Evolutionary conservation across 2,113 vertebrate species (phyloP), one percentile per base, ranked within the genome.

Genomic region (Dicentrarchus labrax): DNA sequence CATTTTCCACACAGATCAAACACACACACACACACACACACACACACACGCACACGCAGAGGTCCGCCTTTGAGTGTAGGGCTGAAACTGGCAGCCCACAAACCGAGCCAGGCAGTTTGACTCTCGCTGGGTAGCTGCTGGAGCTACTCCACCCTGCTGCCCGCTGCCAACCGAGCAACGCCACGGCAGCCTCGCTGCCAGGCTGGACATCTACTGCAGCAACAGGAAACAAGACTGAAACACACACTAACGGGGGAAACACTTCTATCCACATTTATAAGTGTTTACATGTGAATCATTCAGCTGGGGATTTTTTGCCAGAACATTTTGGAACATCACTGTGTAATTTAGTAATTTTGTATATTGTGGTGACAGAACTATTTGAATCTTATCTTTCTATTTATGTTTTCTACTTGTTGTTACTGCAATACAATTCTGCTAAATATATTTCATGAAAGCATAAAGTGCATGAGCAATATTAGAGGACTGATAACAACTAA

Each of bases 61-160:
- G 47, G 13, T 45, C 30, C 24, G 21, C 0, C 16, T 66, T 50
- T 39, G 24, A 72, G 21, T n/a, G 47, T 4, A 39, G 48, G 45
- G 22, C 59, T 61, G 21, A 76, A 66, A 69, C 61, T 72, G 71
- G 43, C 70, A 1, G 71, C 51, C 13, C 56, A 78, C 66, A 80
- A 86, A 73, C 72, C 47, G 50, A 59, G 77, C 71, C 73, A 67
- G 65, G 54, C 81, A 71, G 82, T 91, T 86, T 79, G 81, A 89
- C 82, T 82, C 72, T 88, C 83, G 8, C 68, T 71, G 76, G 80
- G 87, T 75, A 88, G 73, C 48, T 65, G 78, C 86, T 66, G 56
- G 80, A 90, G 60, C 53, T 22, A 60, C 86, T 88, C 80, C 75
- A 78, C 79, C 84, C 85, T 86, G 51, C 76, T 82, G 81, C 57